Percentiles rank a stretch among this genome's conserved stretches.
These are phyloP conservation scores for Camponotus floridanus DNA, from an alignment of 1,140 invertebrate species.

Conservation along the genomic window DNA sequence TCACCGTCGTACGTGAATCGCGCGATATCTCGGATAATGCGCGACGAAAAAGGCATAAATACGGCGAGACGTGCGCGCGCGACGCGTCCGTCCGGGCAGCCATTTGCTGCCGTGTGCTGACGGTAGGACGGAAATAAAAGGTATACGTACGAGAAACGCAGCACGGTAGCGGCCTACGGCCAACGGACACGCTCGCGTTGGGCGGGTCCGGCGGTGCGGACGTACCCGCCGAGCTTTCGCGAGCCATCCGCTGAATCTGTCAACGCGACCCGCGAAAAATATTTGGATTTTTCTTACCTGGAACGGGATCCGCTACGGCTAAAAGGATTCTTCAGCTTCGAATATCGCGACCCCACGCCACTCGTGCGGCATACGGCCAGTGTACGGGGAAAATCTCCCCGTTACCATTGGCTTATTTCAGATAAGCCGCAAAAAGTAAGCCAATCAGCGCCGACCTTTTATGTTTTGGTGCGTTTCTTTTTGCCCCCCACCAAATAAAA, in stretches of 20 bases:
- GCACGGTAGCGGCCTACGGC: constrained; percentile 74
- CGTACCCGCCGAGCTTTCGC: constrained; percentile 19
- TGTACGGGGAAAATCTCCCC: constrained; percentile 85
- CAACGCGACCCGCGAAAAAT: constrained; percentile 85
- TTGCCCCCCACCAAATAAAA: constrained; percentile 79
- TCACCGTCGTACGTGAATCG: constrained; percentile 36
- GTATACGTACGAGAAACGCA: constrained; percentile 74
- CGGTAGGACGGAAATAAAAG: constrained; percentile 82
- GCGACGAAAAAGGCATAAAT: constrained; percentile 25
- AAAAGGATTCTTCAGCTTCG: constrained; percentile 88
- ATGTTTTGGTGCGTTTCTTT: constrained; percentile 87
- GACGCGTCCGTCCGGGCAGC: constrained; percentile 81
- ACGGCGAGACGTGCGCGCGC: constrained; percentile 56
- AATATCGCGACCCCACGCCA: constrained; percentile 89
- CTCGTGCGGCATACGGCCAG: constrained; percentile 87
- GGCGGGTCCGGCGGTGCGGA: constrained; percentile 43
- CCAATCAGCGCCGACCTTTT: constrained; percentile 87
- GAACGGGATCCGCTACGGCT: constrained; percentile 86
- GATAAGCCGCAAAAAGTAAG: constrained; percentile 88
- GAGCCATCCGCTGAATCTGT: constrained; percentile 80
- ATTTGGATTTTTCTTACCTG: constrained; percentile 88
- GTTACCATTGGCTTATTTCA: constrained; percentile 87
- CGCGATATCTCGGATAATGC: constrained; percentile 26
- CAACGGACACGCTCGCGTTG: constrained; percentile 67
- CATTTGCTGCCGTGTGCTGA: constrained; percentile 81